Evolutionary conservation across 2,797 vertebrate genomes (phyloP).

Genomic region (Bovichtus diacanthus): DNA sequence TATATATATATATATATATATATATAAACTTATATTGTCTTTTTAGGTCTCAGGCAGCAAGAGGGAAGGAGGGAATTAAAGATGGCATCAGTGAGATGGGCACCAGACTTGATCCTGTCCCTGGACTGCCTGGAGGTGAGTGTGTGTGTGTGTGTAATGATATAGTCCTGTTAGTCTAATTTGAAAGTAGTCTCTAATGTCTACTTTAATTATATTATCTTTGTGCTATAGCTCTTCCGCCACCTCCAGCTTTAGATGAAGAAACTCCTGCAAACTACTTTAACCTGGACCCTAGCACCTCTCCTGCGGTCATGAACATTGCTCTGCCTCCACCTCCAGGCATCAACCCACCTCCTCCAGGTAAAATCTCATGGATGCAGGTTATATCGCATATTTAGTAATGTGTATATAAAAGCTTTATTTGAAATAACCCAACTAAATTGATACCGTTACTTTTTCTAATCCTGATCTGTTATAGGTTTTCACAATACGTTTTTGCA

Average conservation of each 20-base stretch:
- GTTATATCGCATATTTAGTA: background rate
- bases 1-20: too few species aligned
- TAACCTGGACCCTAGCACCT: constrained; percentile 92
- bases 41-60: constrained; percentile 94
- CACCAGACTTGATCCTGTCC: constrained; percentile 95
- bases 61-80: constrained; percentile 95
- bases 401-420: too few species aligned
- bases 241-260: constrained; percentile 93
- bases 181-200: constrained; percentile 3
- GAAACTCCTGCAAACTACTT: constrained; percentile 96
- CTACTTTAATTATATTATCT: too few species aligned
- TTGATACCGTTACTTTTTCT: background rate
- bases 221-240: constrained; percentile 89
- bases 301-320: constrained; percentile 94
- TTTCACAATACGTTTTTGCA: background rate
- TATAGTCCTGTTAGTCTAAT: background rate
- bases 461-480: background rate
- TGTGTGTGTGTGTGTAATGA: constrained; percentile 8
- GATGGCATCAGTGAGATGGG: constrained; percentile 95
- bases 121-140: constrained; percentile 96
- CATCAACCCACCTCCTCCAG: constrained; percentile 95
- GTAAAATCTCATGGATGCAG: constrained; percentile 57
- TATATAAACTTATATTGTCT: background rate
- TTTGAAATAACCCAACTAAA: too few species aligned
- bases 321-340: constrained; percentile 95